Evolutionary conservation across 1,140 invertebrate genomes (phyloP).

Genomic region (Drosophila ambigua): DNA sequence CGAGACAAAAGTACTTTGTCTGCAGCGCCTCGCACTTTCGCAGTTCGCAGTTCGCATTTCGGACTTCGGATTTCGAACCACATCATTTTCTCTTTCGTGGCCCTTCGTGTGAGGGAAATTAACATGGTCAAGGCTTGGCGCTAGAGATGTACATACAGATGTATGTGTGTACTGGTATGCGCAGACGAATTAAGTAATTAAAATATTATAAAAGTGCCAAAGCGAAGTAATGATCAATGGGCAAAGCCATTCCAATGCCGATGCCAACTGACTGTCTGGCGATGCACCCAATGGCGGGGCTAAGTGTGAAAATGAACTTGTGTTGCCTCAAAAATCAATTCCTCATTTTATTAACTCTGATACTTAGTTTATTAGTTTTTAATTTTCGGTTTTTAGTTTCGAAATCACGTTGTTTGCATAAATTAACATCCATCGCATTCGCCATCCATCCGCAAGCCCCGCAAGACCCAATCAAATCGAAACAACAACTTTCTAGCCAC

Average conservation of each 20-base stretch:
- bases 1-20: slow-evolving; percentile 27
- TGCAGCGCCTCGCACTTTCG: slow-evolving; percentile 6
- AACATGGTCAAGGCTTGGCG: slow-evolving; percentile 68
- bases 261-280: slow-evolving; percentile 26
- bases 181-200: slow-evolving; percentile 64
- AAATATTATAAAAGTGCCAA: slow-evolving; percentile 48
- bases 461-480: no score
- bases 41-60: slow-evolving; percentile 39
- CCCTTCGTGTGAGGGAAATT: slow-evolving; percentile 55
- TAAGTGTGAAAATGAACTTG: slow-evolving; percentile 3
- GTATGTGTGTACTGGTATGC: neutral
- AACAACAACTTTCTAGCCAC: neutral
- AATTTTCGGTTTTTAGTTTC: slow-evolving; percentile 3
- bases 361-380: neutral
- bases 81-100: slow-evolving; percentile 58
- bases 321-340: neutral
- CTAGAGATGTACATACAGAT: slow-evolving; percentile 29
- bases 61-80: slow-evolving; percentile 21
- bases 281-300: slow-evolving; percentile 13
- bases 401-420: neutral
- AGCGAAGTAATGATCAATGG: slow-evolving; percentile 28
- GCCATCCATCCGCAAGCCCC: no score
- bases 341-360: neutral
- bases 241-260: slow-evolving; percentile 4
- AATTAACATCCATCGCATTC: no score